Base-by-base conservation (phyloP, 2,888 invertebrate genomes). In the Parnassius mnemosyne region DNA sequence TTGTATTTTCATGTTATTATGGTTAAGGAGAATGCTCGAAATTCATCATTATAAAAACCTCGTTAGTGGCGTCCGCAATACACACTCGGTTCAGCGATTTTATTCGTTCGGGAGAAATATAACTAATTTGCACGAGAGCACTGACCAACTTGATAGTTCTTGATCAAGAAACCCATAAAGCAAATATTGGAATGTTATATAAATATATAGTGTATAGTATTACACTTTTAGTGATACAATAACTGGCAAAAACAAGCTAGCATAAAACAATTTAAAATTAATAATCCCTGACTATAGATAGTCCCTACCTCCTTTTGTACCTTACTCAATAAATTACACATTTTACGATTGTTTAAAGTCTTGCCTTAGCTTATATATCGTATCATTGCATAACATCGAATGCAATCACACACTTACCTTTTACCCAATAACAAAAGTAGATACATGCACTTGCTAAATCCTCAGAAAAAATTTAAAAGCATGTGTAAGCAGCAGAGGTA, bases 21-120 rank as follows among this genome's bases (percentile, higher is more conserved):
- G 69, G 67, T 78, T 81, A 78, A 49, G 52, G 79, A 79, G 79
- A 70, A 76, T 77, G 69, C 82, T 84, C 69, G 69, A 73, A 80
- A 81, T 84, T 84, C 81, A 81, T 81, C 77, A 80, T 83, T 80
- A 80, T 84, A 79, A 79, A 81, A 75, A 78, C 77, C 84, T 87
- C 82, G 82, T 85, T 85, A 86, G 83, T 75, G 71, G 69, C 68
- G 75, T 79, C 74, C 88, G 88, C 89, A 89, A 89, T 89, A 83
- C 79, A 89, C 73, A 71, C 77, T 73, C 86, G 88, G 84, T 81
- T 80, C 85, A 84, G 79, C 69, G 84, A 81, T 69, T 86, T 79
- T 78, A 78, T 79, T 81, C 76, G 77, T 77, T 74, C 72, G 72
- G 69, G 67, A 68, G 68, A 76, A 74, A 77, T 74, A 76, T 76